Percentiles rank a stretch among this genome's conserved stretches.
phyloP scores from a whole-genome alignment of 2,888 invertebrate genomes.

The Melolontha melolontha region DNA sequence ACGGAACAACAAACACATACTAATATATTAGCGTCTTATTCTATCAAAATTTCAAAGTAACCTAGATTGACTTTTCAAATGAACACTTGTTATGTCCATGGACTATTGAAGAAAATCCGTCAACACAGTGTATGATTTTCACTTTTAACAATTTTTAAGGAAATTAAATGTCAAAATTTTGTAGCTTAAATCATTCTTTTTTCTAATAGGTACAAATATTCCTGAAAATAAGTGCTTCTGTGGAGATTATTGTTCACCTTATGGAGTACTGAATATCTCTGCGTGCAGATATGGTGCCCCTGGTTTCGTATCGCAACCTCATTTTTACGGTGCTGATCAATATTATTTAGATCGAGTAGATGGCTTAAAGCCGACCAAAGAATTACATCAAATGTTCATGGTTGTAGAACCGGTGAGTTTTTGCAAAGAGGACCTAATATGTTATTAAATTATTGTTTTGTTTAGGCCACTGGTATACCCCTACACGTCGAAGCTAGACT shows the following conservation, averaged over 20 bases:
- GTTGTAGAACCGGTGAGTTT: conserved; percentile 78
- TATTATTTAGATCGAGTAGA: conserved; percentile 72
- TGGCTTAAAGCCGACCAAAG: conserved; percentile 77
- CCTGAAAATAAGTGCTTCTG: conserved; percentile 79
- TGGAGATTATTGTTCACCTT: conserved; percentile 76
- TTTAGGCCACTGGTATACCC: conserved; percentile 80
- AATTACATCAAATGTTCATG: conserved; percentile 81
- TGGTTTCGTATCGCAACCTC: conserved; percentile 85
- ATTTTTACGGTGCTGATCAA: conserved; percentile 83
- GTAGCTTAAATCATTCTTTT: background rate
- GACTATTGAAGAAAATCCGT: no score
- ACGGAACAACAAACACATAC: no score
- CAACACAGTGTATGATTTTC: no score
- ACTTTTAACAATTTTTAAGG: no score
- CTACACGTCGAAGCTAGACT: conserved; percentile 82
- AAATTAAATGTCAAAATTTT: no score
- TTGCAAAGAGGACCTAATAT: background rate
- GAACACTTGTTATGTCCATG: no score
- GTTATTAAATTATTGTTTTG: conserved; percentile 53
- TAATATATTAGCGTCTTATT: no score
- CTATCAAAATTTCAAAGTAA: no score
- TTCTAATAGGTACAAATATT: conserved; percentile 69
- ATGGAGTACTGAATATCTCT: conserved; percentile 83
- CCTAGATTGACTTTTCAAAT: no score
- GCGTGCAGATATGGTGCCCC: conserved; percentile 85